Conservation (phyloP, 2,888 invertebrate genomes). For the Cylloceria caligata region DNA sequence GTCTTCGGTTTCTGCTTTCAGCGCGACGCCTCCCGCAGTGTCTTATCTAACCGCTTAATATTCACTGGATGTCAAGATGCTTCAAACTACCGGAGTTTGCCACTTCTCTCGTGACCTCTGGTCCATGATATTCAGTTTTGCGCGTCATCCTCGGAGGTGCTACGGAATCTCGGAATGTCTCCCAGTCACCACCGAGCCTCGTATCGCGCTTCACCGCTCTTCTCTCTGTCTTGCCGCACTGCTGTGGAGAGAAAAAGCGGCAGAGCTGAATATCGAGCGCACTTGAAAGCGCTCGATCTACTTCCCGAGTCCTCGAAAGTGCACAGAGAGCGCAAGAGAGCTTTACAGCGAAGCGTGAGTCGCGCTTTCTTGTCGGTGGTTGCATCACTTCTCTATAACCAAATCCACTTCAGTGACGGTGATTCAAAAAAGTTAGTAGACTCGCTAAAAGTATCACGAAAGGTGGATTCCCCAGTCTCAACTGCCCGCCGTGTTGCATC, state of each 20-base stretch:
- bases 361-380: conserved; percentile 5
- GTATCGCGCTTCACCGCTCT: conserved; percentile 51
- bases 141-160: conserved; percentile 17
- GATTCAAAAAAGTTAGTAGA: conserved; percentile 86
- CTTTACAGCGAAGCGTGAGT: conserved; percentile 45
- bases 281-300: conserved; percentile 47
- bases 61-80: conserved; percentile 46
- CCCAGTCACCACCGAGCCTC: conserved; percentile 36
- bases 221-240: conserved; percentile 7
- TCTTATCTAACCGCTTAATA: conserved; percentile 58
- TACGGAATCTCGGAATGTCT: conserved; percentile 37
- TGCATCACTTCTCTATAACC: not conserved
- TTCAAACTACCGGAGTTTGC: conserved; percentile 41
- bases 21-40: conserved; percentile 7
- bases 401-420: conserved; percentile 76
- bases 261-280: conserved; percentile 53
- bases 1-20: not conserved
- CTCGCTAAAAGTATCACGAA: conserved; percentile 90
- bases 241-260: conserved; percentile 24
- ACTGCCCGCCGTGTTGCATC: conserved; percentile 91
- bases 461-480: conserved; percentile 89
- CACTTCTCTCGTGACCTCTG: conserved; percentile 42
- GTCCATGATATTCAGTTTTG: conserved; percentile 38
- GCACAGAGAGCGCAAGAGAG: conserved; percentile 8
- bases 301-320: conserved; percentile 41